A percentile compares a stretch with the other conserved stretches of the same genome.
phyloP scores from a whole-genome alignment of 2,888 invertebrate species.

The Acanthacorydalis orientalis region DNA sequence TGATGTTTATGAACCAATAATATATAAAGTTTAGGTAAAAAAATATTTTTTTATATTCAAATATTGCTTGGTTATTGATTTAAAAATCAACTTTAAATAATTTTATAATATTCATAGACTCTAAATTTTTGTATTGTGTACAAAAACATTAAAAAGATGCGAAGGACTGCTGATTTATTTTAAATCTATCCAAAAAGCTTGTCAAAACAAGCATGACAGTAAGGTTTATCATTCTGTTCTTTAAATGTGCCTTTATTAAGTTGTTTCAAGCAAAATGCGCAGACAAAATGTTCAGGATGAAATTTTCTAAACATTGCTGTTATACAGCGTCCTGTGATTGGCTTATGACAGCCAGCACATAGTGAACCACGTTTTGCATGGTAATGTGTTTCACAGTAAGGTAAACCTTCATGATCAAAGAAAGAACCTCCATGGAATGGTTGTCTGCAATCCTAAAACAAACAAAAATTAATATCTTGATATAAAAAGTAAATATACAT shows the following conservation, averaged over 20 bases:
- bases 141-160: too few relatives aligned
- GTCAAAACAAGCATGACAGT: constrained; percentile 95
- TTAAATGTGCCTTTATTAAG: constrained; percentile 99
- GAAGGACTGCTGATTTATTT: neutral
- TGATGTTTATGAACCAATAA: too few relatives aligned
- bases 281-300: constrained; percentile 99
- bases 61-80: too few relatives aligned
- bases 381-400: constrained; percentile 98
- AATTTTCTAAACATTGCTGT: constrained; percentile 98
- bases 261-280: constrained; percentile 97
- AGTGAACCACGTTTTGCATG: constrained; percentile 93
- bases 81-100: too few relatives aligned
- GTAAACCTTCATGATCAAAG: constrained; percentile 95
- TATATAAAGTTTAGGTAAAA: too few relatives aligned
- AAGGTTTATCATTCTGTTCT: constrained; percentile 97
- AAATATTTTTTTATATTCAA: too few relatives aligned
- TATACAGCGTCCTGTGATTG: constrained; percentile 93
- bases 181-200: constrained; percentile 73
- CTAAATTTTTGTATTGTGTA: too few relatives aligned
- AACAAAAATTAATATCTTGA: constrained; percentile 5
- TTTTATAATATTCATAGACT: too few relatives aligned
- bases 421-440: constrained; percentile 96
- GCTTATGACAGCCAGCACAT: constrained; percentile 95
- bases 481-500: neutral
- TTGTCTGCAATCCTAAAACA: constrained; percentile 81